Conservation (phyloP, 2,113 vertebrate species). For the Microtus oregoni region DNA sequence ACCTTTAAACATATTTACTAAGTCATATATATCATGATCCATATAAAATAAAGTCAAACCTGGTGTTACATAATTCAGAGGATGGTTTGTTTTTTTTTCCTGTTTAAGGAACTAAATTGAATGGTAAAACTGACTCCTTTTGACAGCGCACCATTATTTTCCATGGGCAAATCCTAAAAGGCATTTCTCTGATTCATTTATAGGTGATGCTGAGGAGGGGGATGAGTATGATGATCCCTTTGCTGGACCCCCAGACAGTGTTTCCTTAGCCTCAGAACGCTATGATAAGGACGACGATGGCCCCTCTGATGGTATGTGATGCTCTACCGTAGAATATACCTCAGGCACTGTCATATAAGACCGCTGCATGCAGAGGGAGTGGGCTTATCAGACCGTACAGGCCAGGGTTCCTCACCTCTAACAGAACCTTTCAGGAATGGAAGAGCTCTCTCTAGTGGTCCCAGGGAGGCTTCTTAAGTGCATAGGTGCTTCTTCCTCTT, state of each 20-base stretch:
- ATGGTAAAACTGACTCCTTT: slow-evolving; percentile 4
- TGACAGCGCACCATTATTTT: slow-evolving; percentile 52
- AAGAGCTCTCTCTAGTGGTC: slow-evolving; percentile 92
- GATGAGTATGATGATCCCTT: slow-evolving; percentile 89
- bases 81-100: background rate
- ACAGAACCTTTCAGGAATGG: slow-evolving; percentile 85
- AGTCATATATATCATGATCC: background rate
- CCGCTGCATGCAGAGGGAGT: background rate
- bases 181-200: slow-evolving; percentile 71
- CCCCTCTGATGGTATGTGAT: slow-evolving; percentile 91
- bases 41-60: background rate
- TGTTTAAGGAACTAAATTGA: slow-evolving; percentile 31
- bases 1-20: slow-evolving; percentile 10
- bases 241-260: slow-evolving; percentile 89
- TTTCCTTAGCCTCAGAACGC: slow-evolving; percentile 92
- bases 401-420: slow-evolving; percentile 76
- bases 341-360: slow-evolving; percentile 63
- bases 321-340: slow-evolving; percentile 63
- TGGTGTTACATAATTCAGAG: slow-evolving; percentile 24
- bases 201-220: slow-evolving; percentile 89
- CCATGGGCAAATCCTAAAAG: slow-evolving; percentile 40
- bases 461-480: slow-evolving; percentile 71
- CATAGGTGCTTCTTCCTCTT: background rate
- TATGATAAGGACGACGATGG: slow-evolving; percentile 94
- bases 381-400: slow-evolving; percentile 55